Evolutionary conservation across 2,113 vertebrate genomes (phyloP), one percentile per base, ranked within the genome.

Genomic region (Phainopepla nitens): DNA sequence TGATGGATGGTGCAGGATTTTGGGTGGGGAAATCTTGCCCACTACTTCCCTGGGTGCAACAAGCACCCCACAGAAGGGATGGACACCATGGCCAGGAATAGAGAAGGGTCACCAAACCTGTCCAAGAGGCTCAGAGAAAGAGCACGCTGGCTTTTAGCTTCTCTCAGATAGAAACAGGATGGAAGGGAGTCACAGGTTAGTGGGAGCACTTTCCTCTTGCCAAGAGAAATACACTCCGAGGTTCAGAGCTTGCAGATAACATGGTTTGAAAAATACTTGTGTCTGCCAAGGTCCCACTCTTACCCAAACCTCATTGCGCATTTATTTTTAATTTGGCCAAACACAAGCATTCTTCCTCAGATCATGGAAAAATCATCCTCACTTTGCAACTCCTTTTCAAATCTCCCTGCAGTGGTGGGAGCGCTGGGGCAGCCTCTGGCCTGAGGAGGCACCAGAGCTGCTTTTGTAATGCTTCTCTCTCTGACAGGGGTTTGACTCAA

Each of bases 241-340:
- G 51, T 79, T 66, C 89, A 93, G 88, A 87, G 53, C 31, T 76
- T 64, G 28, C 76, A 92, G 96, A 95, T 92, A 95, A 57, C 69
- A 25, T 0, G 1, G 44, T 73, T 87, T 84, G 47, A 95, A 88
- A 95, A 92, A 84, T 36, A 76, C 41, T 89, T 28, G 6, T 15
- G 41, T 64, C 87, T 91, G 89, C 90, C 94, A 93, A 89, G 91
- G 41, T 57, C 51, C 12, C 75, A 6, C 73, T 80, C 70, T 87
- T 93, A 75, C 31, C 75, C 72, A 75, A 95, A 83, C 44, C 80
- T 36, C 60, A 80, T 95, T 92, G 88, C 1, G 0, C 56, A 60
- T 70, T 90, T 89, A 77, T 87, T 96, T 90, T 90, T 83, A 78
- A 89, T 96, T 93, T 82, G 77, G 90, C 82, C 79, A 62, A 91